Evolutionary conservation across 2,797 vertebrate genomes (phyloP).

Genomic region (Xenentodon cancila): DNA sequence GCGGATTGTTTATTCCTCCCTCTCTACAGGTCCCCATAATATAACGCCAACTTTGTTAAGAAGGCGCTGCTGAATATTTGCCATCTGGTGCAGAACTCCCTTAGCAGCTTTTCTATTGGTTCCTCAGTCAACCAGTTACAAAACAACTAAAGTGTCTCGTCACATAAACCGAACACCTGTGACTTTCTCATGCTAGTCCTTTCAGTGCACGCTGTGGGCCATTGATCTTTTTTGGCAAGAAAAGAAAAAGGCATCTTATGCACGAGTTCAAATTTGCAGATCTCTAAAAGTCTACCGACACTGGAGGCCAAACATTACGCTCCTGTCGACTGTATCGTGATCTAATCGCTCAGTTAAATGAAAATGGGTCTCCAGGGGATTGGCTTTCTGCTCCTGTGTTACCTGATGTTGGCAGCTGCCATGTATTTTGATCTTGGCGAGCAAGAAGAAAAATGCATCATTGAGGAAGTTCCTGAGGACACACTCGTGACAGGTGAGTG

Average conservation of each 20-base stretch:
- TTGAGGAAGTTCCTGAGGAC: slow-evolving; percentile 90
- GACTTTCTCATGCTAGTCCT: slow-evolving; percentile 60
- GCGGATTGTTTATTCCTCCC: neutral
- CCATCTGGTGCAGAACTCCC: neutral
- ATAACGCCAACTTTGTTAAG: neutral
- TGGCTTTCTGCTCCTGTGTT: slow-evolving; percentile 74
- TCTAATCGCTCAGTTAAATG: slow-evolving; percentile 31
- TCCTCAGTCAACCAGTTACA: slow-evolving; percentile 56
- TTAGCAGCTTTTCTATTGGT: slow-evolving; percentile 47
- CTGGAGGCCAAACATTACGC: slow-evolving; percentile 20
- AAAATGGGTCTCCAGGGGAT: slow-evolving; percentile 68
- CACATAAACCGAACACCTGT: slow-evolving; percentile 71
- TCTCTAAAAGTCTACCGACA: slow-evolving; percentile 4
- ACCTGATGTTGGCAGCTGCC: slow-evolving; percentile 76
- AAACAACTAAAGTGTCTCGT: slow-evolving; percentile 46
- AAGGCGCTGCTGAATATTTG: neutral
- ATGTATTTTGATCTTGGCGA: slow-evolving; percentile 90
- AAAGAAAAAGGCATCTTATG: neutral
- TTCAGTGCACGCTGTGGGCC: neutral
- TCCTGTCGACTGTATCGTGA: slow-evolving; percentile 11
- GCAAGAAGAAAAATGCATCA: slow-evolving; percentile 90
- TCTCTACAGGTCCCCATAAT: neutral
- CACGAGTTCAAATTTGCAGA: slow-evolving; percentile 4
- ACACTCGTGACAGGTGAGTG: slow-evolving; percentile 87
- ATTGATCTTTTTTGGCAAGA: neutral